These are phyloP conservation scores for Lycaena phlaeas DNA, from an alignment of 2,888 invertebrate species.

Conservation along the genomic window DNA sequence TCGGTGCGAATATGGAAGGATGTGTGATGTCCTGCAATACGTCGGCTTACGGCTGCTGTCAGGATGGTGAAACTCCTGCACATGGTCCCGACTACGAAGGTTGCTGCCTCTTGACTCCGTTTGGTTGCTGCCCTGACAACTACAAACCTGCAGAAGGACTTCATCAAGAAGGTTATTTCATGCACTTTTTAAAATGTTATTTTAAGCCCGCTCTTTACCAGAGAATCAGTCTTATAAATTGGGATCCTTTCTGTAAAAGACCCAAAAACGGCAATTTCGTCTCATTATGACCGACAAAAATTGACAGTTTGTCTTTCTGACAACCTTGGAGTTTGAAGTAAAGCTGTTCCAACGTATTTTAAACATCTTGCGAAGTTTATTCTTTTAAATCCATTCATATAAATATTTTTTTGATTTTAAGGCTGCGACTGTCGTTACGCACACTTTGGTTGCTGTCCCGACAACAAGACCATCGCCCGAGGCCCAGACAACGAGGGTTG, in stretches of 20 bases:
- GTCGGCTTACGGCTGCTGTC: slow-evolving; percentile 88
- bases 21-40: slow-evolving; percentile 80
- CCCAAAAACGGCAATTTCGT: too few species aligned
- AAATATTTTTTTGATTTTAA: slow-evolving; percentile 22
- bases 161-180: slow-evolving; percentile 72
- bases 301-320: too few species aligned
- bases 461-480: slow-evolving; percentile 82
- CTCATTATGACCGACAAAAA: too few species aligned
- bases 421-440: slow-evolving; percentile 86
- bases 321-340: too few species aligned
- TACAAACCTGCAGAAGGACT: slow-evolving; percentile 86
- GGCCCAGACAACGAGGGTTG: slow-evolving; percentile 88
- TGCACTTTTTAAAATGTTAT: too few species aligned
- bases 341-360: too few species aligned
- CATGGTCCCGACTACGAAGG: slow-evolving; percentile 89
- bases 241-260: too few species aligned
- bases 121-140: slow-evolving; percentile 95
- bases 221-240: too few species aligned
- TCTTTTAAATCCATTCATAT: neutral
- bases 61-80: slow-evolving; percentile 86
- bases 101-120: slow-evolving; percentile 80
- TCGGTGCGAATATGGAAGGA: slow-evolving; percentile 80
- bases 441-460: slow-evolving; percentile 89
- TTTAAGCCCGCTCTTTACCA: too few species aligned
- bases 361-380: too few species aligned